A percentile compares a stretch with the other conserved stretches of the same genome.
Evolutionary conservation across 2,113 vertebrate genomes (phyloP).

Genomic region (Caranx melampygus): DNA sequence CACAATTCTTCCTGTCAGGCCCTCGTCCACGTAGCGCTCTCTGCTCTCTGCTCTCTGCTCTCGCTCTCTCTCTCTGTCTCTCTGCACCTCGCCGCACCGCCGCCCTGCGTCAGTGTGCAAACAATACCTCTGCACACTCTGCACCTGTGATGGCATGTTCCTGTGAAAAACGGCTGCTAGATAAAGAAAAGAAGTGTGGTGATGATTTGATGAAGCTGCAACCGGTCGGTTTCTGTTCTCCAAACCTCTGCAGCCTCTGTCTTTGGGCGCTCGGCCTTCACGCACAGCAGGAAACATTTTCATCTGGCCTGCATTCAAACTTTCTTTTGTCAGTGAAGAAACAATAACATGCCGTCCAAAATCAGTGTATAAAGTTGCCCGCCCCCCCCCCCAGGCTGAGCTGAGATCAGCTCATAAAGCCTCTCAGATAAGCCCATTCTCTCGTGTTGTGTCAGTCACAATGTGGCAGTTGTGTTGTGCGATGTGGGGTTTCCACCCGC

Average conservation of each 20-base stretch:
- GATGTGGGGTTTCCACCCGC: not conserved
- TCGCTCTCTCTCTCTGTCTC: too few species aligned
- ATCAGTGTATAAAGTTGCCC: too few species aligned
- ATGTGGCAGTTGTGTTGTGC: not conserved
- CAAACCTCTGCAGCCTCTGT: not conserved
- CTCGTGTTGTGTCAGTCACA: not conserved
- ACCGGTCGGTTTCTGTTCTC: too few species aligned
- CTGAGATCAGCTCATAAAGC: not conserved
- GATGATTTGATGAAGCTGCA: too few species aligned
- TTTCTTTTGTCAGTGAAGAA: not conserved
- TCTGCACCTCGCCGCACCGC: too few species aligned
- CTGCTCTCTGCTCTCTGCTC: too few species aligned
- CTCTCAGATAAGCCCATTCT: not conserved
- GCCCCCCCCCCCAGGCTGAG: not conserved
- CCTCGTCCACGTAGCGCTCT: not conserved
- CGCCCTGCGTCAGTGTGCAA: too few species aligned
- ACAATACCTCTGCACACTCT: not conserved
- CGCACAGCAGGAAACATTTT: not conserved
- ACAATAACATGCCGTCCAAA: too few species aligned
- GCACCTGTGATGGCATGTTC: not conserved
- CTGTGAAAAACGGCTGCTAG: not conserved
- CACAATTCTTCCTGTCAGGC: constrained; percentile 24
- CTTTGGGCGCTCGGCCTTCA: not conserved
- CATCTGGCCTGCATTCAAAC: too few species aligned
- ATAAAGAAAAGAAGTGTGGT: not conserved